Percentiles rank a stretch among this genome's conserved stretches.
phyloP scores from a whole-genome alignment of 2,888 invertebrate genomes.

The Marronus borbonicus region DNA sequence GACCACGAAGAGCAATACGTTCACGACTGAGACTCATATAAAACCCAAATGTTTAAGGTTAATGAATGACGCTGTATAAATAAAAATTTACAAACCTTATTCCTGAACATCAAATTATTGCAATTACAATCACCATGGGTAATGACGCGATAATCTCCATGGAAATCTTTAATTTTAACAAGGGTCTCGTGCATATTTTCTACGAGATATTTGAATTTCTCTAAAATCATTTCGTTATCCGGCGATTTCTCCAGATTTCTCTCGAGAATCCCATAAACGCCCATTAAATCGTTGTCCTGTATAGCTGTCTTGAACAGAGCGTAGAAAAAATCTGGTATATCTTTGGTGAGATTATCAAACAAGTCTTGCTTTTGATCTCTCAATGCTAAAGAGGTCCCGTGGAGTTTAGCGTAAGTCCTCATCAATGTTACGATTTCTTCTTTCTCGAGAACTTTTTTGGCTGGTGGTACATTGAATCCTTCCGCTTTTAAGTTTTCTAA shows the following conservation, averaged over 20 bases:
- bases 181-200: background rate
- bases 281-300: background rate
- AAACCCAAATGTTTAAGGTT: background rate
- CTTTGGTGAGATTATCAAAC: conserved; percentile 17
- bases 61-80: background rate
- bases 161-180: background rate
- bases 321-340: conserved; percentile 3
- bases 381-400: conserved; percentile 62
- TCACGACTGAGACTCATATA: background rate
- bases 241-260: background rate
- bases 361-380: conserved; percentile 58
- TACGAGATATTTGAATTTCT: background rate
- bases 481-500: conserved; percentile 60
- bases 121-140: conserved; percentile 55
- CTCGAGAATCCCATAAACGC: background rate
- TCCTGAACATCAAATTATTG: conserved; percentile 55
- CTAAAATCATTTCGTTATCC: background rate
- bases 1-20: too few species aligned
- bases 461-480: conserved; percentile 59
- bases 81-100: too few species aligned
- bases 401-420: conserved; percentile 62
- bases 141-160: background rate
- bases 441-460: conserved; percentile 58
- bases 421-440: conserved; percentile 61
- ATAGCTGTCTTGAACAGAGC: too few species aligned